A percentile compares a stretch with the other conserved stretches of the same genome.
Evolutionary conservation across 2,888 invertebrate species (phyloP).

Genomic region (Macrophya annulata): DNA sequence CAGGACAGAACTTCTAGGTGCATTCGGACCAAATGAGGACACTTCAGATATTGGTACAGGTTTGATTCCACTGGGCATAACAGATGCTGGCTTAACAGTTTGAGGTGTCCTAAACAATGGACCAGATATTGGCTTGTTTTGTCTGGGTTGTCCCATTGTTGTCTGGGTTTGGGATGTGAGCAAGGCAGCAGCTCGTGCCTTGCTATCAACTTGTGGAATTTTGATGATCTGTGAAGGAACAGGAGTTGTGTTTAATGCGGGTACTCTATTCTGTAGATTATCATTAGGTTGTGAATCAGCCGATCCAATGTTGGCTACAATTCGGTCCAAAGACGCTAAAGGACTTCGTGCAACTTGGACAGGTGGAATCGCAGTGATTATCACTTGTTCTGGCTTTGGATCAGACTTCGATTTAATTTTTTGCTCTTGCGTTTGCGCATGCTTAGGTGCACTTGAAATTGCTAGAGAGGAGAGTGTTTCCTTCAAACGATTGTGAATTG

Average conservation of each 20-base stretch:
- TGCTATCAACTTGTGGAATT: slow-evolving; percentile 39
- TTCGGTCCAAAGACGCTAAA: slow-evolving; percentile 74
- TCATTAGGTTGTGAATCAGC: slow-evolving; percentile 48
- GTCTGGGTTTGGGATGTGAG: slow-evolving; percentile 20
- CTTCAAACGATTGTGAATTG: slow-evolving; percentile 73
- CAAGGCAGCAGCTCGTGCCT: slow-evolving; percentile 24
- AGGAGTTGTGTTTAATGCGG: background rate
- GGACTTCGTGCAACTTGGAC: slow-evolving; percentile 66
- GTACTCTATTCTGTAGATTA: slow-evolving; percentile 32
- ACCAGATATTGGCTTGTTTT: slow-evolving; percentile 19
- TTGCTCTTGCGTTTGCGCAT: slow-evolving; percentile 57
- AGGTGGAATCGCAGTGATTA: slow-evolving; percentile 50
- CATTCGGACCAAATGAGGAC: slow-evolving; percentile 15
- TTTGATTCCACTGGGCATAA: slow-evolving; percentile 22
- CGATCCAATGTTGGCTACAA: slow-evolving; percentile 74
- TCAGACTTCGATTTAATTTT: slow-evolving; percentile 63
- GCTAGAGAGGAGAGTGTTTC: slow-evolving; percentile 74
- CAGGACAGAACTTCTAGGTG: background rate
- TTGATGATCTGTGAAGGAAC: background rate
- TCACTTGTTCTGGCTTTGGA: slow-evolving; percentile 59
- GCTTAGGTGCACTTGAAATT: slow-evolving; percentile 60
- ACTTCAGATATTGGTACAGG: slow-evolving; percentile 37
- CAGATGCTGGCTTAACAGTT: background rate
- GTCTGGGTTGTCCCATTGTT: slow-evolving; percentile 1
- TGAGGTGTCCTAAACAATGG: slow-evolving; percentile 38